These are phyloP conservation scores for Monochamus saltuarius DNA, from an alignment of 1,140 invertebrate species.

Conservation along the genomic window DNA sequence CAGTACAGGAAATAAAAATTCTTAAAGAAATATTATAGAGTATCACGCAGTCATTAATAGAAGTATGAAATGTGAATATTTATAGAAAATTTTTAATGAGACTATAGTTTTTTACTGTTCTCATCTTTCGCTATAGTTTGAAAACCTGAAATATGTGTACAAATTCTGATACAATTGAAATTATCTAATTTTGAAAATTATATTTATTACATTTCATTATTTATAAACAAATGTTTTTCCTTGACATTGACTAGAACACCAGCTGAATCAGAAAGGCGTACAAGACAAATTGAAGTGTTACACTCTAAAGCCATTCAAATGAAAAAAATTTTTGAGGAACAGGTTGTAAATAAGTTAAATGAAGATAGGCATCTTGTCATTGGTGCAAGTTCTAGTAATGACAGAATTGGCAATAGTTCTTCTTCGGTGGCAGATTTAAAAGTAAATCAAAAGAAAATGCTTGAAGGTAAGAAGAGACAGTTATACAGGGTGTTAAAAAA, in stretches of 20 bases:
- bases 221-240: neutral
- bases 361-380: constrained; percentile 40
- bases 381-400: constrained; percentile 24
- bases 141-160: too few relatives aligned
- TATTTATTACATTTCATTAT: constrained; percentile 11
- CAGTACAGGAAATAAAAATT: too few relatives aligned
- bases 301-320: constrained; percentile 61
- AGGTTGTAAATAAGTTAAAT: constrained; percentile 38
- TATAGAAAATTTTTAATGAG: neutral
- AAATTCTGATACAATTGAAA: neutral
- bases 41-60: too few relatives aligned
- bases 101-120: neutral
- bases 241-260: constrained; percentile 51
- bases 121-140: too few relatives aligned
- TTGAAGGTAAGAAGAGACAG: constrained; percentile 40
- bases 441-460: constrained; percentile 40
- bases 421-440: constrained; percentile 31
- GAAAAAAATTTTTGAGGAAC: constrained; percentile 57
- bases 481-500: too few relatives aligned
- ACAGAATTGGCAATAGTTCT: constrained; percentile 6
- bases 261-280: constrained; percentile 63
- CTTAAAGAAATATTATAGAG: too few relatives aligned
- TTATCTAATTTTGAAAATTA: neutral
- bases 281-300: constrained; percentile 59
- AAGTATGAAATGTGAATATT: neutral